Evolutionary conservation across 2,113 vertebrate genomes (phyloP).

Genomic region (Microcebus murinus): DNA sequence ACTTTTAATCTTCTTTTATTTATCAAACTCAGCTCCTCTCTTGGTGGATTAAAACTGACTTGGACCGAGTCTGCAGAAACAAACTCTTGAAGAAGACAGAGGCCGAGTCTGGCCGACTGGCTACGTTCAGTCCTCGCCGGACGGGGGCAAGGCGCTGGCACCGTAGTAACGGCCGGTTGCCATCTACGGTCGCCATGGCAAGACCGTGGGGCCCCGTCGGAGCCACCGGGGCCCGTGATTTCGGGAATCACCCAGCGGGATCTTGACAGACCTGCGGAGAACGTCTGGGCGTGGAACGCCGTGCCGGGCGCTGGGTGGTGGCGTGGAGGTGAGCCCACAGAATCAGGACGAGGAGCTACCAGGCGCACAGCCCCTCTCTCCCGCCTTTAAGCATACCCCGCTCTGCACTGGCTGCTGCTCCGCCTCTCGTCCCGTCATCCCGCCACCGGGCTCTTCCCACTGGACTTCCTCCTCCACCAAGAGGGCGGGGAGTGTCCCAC

Average conservation of each 20-base stretch:
- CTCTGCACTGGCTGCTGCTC: fast-evolving
- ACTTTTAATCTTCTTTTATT: constrained; percentile 77
- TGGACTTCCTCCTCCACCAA: background rate
- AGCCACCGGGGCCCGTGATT: fast-evolving
- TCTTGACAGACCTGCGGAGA: background rate
- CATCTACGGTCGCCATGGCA: fast-evolving
- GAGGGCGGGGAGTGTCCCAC: fast-evolving
- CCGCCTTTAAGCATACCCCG: fast-evolving
- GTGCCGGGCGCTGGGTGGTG: fast-evolving
- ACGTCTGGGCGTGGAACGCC: fast-evolving
- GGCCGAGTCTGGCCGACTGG: constrained; percentile 46
- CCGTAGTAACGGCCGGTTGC: fast-evolving
- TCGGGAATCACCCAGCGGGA: fast-evolving
- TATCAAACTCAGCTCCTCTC: constrained; percentile 75
- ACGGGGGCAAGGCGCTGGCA: background rate
- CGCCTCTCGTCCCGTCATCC: too few relatives aligned
- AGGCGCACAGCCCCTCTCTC: fast-evolving
- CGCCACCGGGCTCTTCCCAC: fast-evolving
- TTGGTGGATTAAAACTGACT: constrained; percentile 68
- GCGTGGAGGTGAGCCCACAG: fast-evolving
- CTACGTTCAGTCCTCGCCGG: background rate
- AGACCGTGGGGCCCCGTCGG: fast-evolving
- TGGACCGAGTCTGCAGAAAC: constrained; percentile 64
- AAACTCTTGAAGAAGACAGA: constrained; percentile 49
- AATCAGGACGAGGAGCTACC: fast-evolving